A percentile compares a stretch with the other conserved stretches of the same genome.
Conservation (phyloP, 2,888 invertebrate species). For the Lithophane semibrunnea region DNA sequence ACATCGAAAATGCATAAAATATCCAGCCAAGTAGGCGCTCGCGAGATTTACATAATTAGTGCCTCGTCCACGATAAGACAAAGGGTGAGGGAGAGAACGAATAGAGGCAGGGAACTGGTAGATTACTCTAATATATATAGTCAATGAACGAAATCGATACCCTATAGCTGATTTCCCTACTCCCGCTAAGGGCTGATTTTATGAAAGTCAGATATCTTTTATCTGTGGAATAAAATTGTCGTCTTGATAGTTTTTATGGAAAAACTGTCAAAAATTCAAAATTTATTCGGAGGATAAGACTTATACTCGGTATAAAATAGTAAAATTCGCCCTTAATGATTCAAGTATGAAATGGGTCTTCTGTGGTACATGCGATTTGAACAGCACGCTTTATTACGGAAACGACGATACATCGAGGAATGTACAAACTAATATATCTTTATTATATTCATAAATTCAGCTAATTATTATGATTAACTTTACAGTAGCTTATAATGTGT, state of each 20-base stretch:
- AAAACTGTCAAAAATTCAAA: too few relatives aligned
- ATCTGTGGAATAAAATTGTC: too few relatives aligned
- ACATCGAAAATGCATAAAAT: slow-evolving; percentile 10
- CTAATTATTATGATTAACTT: slow-evolving; percentile 3
- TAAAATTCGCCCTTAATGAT: neutral
- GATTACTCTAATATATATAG: neutral
- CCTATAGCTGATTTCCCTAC: neutral
- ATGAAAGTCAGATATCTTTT: too few relatives aligned
- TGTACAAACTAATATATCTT: slow-evolving; percentile 29
- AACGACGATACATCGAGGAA: slow-evolving; percentile 33
- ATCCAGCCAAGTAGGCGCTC: too few relatives aligned
- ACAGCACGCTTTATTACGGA: neutral
- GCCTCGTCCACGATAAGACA: neutral
- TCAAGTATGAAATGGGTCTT: neutral
- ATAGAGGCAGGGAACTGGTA: neutral
- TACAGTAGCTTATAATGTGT: slow-evolving; percentile 21
- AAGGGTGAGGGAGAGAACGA: neutral
- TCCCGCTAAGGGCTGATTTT: neutral
- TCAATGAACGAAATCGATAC: neutral
- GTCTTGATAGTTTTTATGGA: too few relatives aligned
- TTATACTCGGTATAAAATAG: too few relatives aligned
- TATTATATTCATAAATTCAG: slow-evolving; percentile 6
- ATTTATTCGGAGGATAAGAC: too few relatives aligned
- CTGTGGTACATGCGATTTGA: neutral
- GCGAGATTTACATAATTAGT: neutral